A percentile compares a stretch with the other conserved stretches of the same genome.
phyloP scores from a whole-genome alignment of 2,888 invertebrate species.

The Pseudeuparius sepicola region DNA sequence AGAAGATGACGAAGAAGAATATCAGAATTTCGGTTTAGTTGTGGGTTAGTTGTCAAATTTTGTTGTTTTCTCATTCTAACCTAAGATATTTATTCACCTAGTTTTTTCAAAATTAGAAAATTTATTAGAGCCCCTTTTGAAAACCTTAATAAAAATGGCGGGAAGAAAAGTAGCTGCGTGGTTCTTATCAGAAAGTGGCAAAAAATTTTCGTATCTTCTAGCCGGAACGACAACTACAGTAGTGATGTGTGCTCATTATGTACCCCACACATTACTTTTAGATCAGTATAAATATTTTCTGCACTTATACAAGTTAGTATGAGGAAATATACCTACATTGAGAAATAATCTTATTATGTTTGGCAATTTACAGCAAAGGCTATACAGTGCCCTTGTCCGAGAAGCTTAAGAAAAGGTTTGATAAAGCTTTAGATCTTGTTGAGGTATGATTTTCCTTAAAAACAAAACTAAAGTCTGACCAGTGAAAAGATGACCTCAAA shows the following conservation, averaged over 20 bases:
- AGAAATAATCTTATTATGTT: no score
- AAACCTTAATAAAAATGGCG: conserved; percentile 19
- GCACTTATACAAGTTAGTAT: conserved; percentile 58
- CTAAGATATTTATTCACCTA: no score
- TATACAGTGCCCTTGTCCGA: conserved; percentile 46
- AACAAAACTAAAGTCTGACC: no score
- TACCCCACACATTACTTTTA: conserved; percentile 53
- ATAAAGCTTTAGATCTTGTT: conserved; percentile 51
- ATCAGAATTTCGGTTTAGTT: no score
- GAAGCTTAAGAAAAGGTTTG: conserved; percentile 42
- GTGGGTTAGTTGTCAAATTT: no score
- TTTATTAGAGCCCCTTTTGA: no score
- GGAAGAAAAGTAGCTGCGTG: conserved; percentile 34
- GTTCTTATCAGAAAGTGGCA: conserved; percentile 48
- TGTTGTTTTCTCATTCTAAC: no score
- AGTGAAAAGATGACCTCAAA: no score
- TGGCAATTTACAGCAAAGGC: conserved; percentile 47
- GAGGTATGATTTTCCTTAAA: no score
- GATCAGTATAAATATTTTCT: conserved; percentile 52
- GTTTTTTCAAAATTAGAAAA: no score
- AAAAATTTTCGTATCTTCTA: conserved; percentile 42
- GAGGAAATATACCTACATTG: no score
- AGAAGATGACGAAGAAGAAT: no score
- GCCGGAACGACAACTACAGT: conserved; percentile 41
- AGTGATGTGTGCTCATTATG: conserved; percentile 39